Percentiles rank a stretch among this genome's conserved stretches.
phyloP scores from a whole-genome alignment of 2,113 vertebrate genomes.

The Oryctolagus cuniculus region DNA sequence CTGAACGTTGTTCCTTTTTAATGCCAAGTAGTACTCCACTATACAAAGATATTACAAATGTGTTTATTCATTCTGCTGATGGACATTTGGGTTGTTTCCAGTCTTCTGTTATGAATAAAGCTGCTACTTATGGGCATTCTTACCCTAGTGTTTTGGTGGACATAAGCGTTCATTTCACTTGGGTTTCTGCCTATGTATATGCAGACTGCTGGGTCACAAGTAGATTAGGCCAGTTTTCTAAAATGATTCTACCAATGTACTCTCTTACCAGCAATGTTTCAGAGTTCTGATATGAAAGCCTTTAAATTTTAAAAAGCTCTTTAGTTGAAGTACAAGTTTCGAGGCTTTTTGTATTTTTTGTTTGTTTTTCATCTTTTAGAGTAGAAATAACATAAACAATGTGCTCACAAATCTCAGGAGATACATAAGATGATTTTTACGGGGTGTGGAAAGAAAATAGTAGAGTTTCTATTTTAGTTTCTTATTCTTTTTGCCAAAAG shows the following conservation, averaged over 20 bases:
- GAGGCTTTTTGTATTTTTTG: neutral
- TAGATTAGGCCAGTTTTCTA: neutral
- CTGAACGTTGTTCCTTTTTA: neutral
- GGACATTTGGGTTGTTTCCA: neutral
- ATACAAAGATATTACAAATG: neutral
- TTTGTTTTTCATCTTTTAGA: slow-evolving; percentile 9
- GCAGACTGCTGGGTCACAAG: neutral
- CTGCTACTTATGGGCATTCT: neutral
- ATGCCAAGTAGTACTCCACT: neutral
- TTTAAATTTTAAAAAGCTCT: slow-evolving; percentile 41
- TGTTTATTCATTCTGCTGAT: neutral
- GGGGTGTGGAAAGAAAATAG: neutral
- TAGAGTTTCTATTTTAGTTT: slow-evolving; percentile 14
- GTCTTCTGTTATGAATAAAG: neutral
- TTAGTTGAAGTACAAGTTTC: neutral
- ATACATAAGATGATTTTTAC: neutral
- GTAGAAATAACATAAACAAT: neutral
- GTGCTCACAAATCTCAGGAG: neutral
- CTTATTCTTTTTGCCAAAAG: slow-evolving; percentile 44
- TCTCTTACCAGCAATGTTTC: neutral
- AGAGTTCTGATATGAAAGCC: neutral
- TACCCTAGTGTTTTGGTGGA: neutral
- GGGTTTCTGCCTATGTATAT: neutral
- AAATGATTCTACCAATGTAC: neutral
- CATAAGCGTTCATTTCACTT: slow-evolving; percentile 3